phyloP scores from a whole-genome alignment of 2,113 vertebrate genomes.

The Accipiter cooperii region DNA sequence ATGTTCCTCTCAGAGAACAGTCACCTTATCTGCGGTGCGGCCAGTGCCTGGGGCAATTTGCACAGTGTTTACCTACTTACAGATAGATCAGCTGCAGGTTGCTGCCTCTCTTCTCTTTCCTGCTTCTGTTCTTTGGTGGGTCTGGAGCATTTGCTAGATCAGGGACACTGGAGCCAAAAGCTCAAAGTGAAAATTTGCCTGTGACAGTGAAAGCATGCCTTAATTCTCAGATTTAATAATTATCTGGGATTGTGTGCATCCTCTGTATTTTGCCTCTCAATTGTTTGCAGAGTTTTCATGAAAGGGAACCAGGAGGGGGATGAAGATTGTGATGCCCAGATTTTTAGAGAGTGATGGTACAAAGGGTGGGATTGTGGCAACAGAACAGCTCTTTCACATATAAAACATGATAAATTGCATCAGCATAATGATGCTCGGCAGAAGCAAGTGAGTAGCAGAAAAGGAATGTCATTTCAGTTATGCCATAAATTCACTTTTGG shows the following conservation, averaged over 20 bases:
- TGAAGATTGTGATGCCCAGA: neutral
- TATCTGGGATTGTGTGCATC: neutral
- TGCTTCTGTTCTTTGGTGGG: neutral
- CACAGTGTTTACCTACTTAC: neutral
- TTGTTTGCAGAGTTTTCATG: neutral
- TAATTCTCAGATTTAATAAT: neutral
- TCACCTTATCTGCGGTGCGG: accelerated
- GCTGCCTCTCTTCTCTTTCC: neutral
- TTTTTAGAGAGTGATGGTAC: neutral
- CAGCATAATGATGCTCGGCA: neutral
- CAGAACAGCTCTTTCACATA: neutral
- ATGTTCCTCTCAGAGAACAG: neutral
- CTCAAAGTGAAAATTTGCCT: neutral
- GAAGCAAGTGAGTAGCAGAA: slow-evolving; percentile 1
- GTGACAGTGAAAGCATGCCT: neutral
- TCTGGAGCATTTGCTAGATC: neutral
- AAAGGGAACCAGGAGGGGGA: neutral
- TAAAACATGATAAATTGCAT: neutral
- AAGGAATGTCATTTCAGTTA: slow-evolving; percentile 27
- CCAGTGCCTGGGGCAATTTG: neutral
- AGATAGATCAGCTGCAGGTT: neutral
- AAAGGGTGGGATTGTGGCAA: neutral
- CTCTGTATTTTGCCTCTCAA: neutral
- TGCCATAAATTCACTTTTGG: neutral
- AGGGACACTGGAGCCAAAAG: neutral